Percentiles rank a stretch among this genome's conserved stretches.
Conservation (phyloP, 2,888 invertebrate genomes). For the Luffia ferchaultella region DNA sequence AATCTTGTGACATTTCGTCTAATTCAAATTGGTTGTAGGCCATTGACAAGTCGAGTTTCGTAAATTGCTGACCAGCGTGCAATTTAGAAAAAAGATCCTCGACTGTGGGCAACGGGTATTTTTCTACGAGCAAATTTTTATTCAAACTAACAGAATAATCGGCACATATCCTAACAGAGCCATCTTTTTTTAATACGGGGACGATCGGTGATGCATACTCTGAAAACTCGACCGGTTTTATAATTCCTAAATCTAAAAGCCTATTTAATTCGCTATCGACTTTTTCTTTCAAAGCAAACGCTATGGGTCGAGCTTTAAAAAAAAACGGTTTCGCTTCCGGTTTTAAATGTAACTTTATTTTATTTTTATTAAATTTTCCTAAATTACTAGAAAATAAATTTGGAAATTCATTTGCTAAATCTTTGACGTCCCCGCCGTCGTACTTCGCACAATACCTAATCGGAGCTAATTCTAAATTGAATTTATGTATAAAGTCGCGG, state of each 20-base stretch:
- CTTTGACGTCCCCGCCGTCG: not conserved
- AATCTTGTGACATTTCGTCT: not conserved
- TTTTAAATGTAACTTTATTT: not conserved
- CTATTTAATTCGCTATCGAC: not conserved
- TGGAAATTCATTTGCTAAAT: not conserved
- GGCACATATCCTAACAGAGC: not conserved
- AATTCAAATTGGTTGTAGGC: constrained; percentile 1
- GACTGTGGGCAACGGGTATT: constrained; percentile 1
- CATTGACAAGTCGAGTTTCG: not conserved
- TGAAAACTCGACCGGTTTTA: not conserved
- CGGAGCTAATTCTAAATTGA: constrained; percentile 10
- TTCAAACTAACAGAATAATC: constrained; percentile 3
- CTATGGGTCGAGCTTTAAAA: not conserved
- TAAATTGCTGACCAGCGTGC: not conserved
- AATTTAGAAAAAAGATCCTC: not conserved
- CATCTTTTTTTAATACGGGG: not conserved
- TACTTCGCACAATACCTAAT: not conserved
- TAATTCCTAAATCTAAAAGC: not conserved
- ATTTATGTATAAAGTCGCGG: constrained; percentile 9
- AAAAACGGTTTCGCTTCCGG: not conserved
- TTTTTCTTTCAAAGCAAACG: constrained; percentile 3
- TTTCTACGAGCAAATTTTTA: not conserved
- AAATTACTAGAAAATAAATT: not conserved
- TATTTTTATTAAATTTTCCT: not conserved
- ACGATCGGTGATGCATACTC: constrained; percentile 4